Evolutionary conservation across 2,113 vertebrate species (phyloP).

Genomic region (Pterophyllum scalare): DNA sequence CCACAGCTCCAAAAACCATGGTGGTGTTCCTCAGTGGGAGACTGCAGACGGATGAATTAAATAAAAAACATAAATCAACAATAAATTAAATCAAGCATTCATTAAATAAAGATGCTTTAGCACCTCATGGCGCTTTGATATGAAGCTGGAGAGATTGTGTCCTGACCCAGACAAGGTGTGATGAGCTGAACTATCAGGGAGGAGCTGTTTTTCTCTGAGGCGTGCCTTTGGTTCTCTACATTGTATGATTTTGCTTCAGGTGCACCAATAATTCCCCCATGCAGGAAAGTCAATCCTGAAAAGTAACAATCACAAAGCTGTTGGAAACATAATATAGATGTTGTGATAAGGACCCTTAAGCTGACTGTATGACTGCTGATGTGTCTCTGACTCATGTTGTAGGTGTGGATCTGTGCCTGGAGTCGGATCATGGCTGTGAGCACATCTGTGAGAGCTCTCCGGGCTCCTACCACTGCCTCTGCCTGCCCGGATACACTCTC

Average conservation of each 20-base stretch:
- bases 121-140: not conserved
- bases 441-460: slow-evolving; percentile 89
- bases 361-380: not conserved
- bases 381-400: not conserved
- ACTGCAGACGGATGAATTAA: not conserved
- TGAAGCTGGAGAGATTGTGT: not conserved
- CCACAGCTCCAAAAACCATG: not conserved
- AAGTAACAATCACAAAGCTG: not conserved
- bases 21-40: not conserved
- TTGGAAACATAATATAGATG: not conserved
- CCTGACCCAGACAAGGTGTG: not conserved
- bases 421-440: slow-evolving; percentile 88
- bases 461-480: slow-evolving; percentile 88
- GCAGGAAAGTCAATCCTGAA: not conserved
- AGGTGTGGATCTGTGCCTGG: slow-evolving; percentile 88
- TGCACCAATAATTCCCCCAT: not conserved
- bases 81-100: not conserved
- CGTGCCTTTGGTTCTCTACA: not conserved
- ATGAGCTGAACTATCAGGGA: too few species aligned
- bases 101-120: not conserved
- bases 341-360: not conserved
- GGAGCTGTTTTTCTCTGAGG: not conserved
- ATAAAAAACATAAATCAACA: not conserved
- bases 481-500: slow-evolving; percentile 88
- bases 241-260: not conserved